These are phyloP conservation scores for Anthoscopus minutus DNA, from an alignment of 2,113 vertebrate genomes.

Conservation along the genomic window DNA sequence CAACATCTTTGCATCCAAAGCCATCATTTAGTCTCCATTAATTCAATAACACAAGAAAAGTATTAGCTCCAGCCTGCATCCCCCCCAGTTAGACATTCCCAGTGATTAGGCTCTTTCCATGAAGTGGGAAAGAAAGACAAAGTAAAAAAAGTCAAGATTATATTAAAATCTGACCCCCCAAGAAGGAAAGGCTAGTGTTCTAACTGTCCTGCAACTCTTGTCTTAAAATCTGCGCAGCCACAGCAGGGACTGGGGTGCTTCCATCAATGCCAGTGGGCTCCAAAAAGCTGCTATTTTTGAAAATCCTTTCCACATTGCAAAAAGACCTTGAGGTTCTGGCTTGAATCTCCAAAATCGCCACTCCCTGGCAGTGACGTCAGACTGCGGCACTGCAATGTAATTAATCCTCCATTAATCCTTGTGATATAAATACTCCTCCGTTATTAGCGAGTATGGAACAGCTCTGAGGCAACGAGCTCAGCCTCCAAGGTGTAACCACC, in stretches of 20 bases:
- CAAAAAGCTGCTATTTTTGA: slow-evolving; percentile 19
- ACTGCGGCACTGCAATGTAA: background rate
- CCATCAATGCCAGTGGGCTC: background rate
- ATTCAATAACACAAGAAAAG: background rate
- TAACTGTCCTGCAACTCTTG: background rate
- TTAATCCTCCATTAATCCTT: slow-evolving; percentile 24
- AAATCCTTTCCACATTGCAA: background rate
- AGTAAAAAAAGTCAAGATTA: background rate
- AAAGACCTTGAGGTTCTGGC: slow-evolving; percentile 46
- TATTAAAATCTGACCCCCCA: background rate
- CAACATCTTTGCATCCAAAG: background rate
- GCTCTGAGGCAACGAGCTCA: background rate
- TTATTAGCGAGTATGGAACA: background rate
- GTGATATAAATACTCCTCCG: slow-evolving; percentile 8
- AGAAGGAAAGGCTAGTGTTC: background rate
- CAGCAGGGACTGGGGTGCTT: background rate
- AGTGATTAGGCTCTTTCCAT: background rate
- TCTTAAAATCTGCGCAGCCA: background rate
- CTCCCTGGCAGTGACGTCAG: background rate
- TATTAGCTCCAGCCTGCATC: background rate
- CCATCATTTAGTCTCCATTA: background rate
- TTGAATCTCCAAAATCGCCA: background rate
- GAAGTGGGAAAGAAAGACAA: background rate
- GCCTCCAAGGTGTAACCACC: background rate
- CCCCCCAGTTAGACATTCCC: background rate